Conservation (phyloP, 1,140 invertebrate genomes). For the Ips typographus region DNA sequence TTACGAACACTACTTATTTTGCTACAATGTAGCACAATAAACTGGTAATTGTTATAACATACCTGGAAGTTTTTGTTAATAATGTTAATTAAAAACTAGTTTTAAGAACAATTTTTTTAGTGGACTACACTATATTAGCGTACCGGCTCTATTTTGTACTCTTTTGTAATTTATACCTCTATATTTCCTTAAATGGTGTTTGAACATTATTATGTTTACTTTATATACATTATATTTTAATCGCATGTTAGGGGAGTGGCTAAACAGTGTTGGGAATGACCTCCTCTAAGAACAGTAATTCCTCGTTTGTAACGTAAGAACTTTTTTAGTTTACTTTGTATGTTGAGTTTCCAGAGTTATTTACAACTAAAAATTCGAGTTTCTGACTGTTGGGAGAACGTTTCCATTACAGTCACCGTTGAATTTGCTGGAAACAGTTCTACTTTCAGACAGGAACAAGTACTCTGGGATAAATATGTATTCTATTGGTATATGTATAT, state of each 20-base stretch:
- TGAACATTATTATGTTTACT: background rate
- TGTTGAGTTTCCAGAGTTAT: no score
- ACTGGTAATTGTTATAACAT: slow-evolving; percentile 4
- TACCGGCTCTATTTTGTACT: slow-evolving; percentile 4
- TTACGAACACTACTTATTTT: background rate
- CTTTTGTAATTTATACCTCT: background rate
- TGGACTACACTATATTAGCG: background rate
- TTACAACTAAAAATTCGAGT: no score
- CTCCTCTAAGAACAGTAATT: no score
- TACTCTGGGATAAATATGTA: no score
- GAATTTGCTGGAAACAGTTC: no score
- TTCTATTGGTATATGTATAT: no score
- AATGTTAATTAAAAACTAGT: background rate
- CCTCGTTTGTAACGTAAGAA: no score
- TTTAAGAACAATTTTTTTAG: background rate
- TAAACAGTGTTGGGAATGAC: background rate
- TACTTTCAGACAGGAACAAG: no score
- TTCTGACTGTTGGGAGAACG: no score
- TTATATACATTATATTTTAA: slow-evolving; percentile 1
- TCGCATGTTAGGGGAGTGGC: background rate
- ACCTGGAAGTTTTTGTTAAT: background rate
- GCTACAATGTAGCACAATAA: slow-evolving; percentile 9
- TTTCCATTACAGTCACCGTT: no score
- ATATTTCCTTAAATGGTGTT: background rate
- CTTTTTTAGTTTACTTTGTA: no score